Percentiles rank a stretch among this genome's conserved stretches.
phyloP scores from a whole-genome alignment of 1,140 invertebrate genomes.

The Drosophila willistoni region DNA sequence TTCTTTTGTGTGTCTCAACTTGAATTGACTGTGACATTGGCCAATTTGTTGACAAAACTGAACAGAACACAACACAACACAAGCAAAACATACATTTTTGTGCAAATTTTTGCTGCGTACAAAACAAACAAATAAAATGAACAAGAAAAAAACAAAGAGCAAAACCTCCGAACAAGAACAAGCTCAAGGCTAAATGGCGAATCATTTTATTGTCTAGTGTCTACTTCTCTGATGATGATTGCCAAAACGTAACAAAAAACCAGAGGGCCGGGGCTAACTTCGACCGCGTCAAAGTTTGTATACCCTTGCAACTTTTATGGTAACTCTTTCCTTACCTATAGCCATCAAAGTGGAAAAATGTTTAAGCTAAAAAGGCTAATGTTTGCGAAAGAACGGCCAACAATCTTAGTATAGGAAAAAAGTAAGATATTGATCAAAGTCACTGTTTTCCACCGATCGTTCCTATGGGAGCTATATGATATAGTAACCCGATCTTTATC shows the following conservation, averaged over 20 bases:
- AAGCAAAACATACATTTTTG: conserved; percentile 4
- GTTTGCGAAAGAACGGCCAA: too few species aligned
- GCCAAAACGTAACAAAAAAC: background rate
- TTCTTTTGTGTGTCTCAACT: conserved; percentile 31
- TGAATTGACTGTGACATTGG: conserved; percentile 51
- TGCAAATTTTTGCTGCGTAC: conserved; percentile 33
- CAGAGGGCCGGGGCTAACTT: too few species aligned
- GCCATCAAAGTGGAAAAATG: too few species aligned
- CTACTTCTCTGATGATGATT: conserved; percentile 1
- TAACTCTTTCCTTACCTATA: too few species aligned
- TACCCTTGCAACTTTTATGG: too few species aligned
- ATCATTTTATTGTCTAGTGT: conserved; percentile 6
- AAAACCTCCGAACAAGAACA: background rate
- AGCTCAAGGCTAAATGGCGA: conserved; percentile 2
- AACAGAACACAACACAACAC: conserved; percentile 4
- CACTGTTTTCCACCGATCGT: too few species aligned
- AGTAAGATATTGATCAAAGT: too few species aligned
- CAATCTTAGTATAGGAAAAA: too few species aligned
- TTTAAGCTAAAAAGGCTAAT: too few species aligned
- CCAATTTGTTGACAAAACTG: conserved; percentile 41
- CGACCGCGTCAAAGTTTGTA: too few species aligned
- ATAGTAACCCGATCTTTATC: too few species aligned
- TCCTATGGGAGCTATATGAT: too few species aligned
- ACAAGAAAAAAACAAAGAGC: conserved; percentile 5
- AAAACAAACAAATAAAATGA: conserved; percentile 32